A percentile compares a stretch with the other conserved stretches of the same genome.
Conservation (phyloP, 2,888 invertebrate genomes). For the Seladonia tumulorum region DNA sequence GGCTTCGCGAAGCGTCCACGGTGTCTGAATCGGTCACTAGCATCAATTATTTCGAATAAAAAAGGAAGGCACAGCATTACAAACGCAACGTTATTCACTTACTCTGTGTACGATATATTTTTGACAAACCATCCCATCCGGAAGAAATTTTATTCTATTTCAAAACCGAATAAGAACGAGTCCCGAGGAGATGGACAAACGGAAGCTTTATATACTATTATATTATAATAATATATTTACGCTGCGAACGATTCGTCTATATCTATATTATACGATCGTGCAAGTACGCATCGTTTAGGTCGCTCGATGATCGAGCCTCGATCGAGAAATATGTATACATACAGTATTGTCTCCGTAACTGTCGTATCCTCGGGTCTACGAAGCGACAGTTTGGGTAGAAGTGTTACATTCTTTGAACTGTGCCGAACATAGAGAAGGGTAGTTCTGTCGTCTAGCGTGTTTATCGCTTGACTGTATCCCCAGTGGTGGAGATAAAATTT, state of each 20-base stretch:
- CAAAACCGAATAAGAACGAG: neutral
- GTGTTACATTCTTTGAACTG: neutral
- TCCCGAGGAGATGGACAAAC: neutral
- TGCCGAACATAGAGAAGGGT: too few species aligned
- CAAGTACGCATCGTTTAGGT: neutral
- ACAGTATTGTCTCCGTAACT: neutral
- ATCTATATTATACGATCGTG: neutral
- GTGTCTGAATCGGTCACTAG: neutral
- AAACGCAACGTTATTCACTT: slow-evolving; percentile 1
- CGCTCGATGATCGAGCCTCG: neutral
- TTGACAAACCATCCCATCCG: neutral
- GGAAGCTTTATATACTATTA: neutral
- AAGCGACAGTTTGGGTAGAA: neutral
- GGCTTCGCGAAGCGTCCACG: slow-evolving; percentile 29
- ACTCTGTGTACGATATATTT: neutral
- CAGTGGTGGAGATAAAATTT: neutral
- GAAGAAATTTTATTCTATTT: neutral
- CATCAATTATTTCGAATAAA: neutral
- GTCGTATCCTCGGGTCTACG: neutral
- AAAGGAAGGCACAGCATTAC: neutral
- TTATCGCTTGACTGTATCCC: neutral
- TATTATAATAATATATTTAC: neutral
- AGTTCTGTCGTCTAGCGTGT: too few species aligned
- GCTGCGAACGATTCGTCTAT: neutral
- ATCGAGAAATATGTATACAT: neutral